Evolutionary conservation across 1,140 invertebrate genomes (phyloP), one percentile per base, ranked within the genome.

Genomic region (Zaprionus gabonicus): DNA sequence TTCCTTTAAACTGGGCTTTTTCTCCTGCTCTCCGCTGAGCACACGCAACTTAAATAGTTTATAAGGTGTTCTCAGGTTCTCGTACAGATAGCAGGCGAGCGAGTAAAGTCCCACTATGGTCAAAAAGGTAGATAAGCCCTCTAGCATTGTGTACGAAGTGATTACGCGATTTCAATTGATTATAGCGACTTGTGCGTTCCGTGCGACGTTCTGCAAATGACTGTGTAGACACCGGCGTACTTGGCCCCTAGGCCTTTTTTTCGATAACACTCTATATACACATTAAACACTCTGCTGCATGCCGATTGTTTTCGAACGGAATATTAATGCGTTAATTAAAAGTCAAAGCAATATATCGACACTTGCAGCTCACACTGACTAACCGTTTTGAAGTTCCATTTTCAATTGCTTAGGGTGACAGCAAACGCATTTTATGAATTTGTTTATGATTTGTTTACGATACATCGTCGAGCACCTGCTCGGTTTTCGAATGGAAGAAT

Each of bases 1-100:
- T 4, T 90, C 68, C 28, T 77, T 82, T 10, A 91, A 20, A 13
- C 58, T 71, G 7, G 59, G 49, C 13, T 67, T 63, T 10, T 67
- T 13, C 7, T 44, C 41, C 0, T 27, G 5, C 27, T 70, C n/a
- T 3, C 41, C 38, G 1, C 31, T 27, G 0, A 66, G n/a, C 3
- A 57, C 49, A 4, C 76, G 60, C 9, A 64, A 41, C 63, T 62
- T 77, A 0, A 85, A 17, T n/a, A 83, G 23, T n/a, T 57, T 65
- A 6, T 15, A 51, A 0, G 90, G 90, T 15, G 82, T 76, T 67
- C 78, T 60, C 23, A 91, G 15, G n/a, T 91, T 71, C 20, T 91
- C 90, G 63, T 90, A 91, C 1, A 91, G 56, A 73, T 77, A 91
- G 34, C 58, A 68, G 17, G 7, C 17, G 0, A 91, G 31, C 13